phyloP scores from a whole-genome alignment of 1,140 invertebrate genomes.

The Lamellibrachia luymesi region DNA sequence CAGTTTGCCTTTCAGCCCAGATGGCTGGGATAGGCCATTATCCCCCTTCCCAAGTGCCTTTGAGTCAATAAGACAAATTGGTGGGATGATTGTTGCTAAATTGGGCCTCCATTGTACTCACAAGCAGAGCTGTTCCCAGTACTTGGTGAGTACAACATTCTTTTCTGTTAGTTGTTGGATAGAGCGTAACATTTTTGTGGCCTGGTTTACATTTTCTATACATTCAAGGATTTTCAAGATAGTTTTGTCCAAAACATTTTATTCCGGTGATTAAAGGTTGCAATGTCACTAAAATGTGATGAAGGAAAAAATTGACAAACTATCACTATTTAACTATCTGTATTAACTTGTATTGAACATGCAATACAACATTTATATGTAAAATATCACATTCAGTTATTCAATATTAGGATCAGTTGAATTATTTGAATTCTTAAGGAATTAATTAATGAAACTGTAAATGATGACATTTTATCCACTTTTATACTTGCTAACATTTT shows the following conservation, averaged over 20 bases:
- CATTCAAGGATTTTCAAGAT: not conserved
- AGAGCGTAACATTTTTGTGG: not conserved
- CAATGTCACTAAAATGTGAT: not conserved
- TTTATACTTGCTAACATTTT: not conserved
- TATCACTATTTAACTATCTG: no score
- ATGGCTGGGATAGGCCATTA: not conserved
- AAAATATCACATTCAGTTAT: no score
- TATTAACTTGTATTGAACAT: no score
- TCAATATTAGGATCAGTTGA: no score
- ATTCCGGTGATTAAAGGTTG: not conserved
- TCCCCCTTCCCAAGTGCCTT: not conserved
- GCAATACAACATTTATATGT: no score
- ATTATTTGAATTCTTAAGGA: not conserved
- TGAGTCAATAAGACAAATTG: not conserved
- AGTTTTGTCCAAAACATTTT: not conserved
- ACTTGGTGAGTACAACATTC: not conserved
- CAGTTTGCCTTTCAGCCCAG: not conserved
- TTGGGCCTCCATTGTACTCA: not conserved
- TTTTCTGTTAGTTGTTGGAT: not conserved
- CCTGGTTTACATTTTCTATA: no score
- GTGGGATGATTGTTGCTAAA: not conserved
- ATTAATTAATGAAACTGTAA: not conserved
- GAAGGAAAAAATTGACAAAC: not conserved
- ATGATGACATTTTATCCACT: not conserved
- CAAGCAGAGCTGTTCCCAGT: not conserved